phyloP scores from a whole-genome alignment of 2,888 invertebrate genomes.

The Sipha maydis region DNA sequence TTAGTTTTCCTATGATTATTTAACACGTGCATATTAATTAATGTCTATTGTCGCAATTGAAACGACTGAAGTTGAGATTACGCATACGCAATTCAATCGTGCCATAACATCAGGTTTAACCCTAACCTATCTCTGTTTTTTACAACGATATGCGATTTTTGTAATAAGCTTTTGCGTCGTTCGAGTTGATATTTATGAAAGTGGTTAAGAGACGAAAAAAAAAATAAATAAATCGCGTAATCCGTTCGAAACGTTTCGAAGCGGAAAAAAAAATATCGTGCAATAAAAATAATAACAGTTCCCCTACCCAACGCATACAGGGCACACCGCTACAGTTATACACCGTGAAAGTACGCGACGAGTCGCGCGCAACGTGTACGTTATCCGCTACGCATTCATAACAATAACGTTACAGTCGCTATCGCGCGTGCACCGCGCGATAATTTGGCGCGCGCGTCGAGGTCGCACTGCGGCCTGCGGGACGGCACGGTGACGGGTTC shows the following conservation, averaged over 20 bases:
- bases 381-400: too few relatives aligned
- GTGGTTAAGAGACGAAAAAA: neutral
- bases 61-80: too few relatives aligned
- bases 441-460: conserved; percentile 26
- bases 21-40: too few relatives aligned
- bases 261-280: neutral
- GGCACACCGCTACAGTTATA: neutral
- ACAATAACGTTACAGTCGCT: too few relatives aligned
- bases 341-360: neutral
- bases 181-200: neutral
- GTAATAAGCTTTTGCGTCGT: neutral
- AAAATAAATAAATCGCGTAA: too few relatives aligned
- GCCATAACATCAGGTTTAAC: too few relatives aligned
- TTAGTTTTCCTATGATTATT: too few relatives aligned
- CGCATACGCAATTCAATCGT: too few relatives aligned
- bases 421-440: neutral
- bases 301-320: neutral
- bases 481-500: neutral
- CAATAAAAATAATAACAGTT: neutral
- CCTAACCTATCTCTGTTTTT: too few relatives aligned
- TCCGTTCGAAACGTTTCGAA: too few relatives aligned
- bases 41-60: too few relatives aligned
- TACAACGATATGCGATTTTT: neutral
- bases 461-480: conserved; percentile 28
- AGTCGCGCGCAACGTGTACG: neutral